These are phyloP conservation scores for Sitophilus oryzae DNA, from an alignment of 1,140 invertebrate species.

Conservation along the genomic window DNA sequence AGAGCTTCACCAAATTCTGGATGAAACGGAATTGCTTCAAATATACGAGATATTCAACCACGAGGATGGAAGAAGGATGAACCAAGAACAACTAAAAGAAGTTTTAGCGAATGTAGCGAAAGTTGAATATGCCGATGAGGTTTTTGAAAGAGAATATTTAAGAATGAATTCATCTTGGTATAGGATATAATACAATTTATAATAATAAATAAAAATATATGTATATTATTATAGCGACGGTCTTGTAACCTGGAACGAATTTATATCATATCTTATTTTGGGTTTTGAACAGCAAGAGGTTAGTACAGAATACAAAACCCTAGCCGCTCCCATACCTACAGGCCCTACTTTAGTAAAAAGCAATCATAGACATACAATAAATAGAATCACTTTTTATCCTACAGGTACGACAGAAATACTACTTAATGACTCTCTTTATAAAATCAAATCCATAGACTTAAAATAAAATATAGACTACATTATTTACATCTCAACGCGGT, in stretches of 20 bases:
- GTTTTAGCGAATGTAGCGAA: slow-evolving; percentile 25
- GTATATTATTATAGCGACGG: slow-evolving; percentile 43
- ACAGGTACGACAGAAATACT: slow-evolving; percentile 33
- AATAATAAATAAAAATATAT: background rate
- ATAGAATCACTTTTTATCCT: slow-evolving; percentile 54
- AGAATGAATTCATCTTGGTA: slow-evolving; percentile 35
- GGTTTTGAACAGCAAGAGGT: slow-evolving; percentile 58
- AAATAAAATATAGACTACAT: no score
- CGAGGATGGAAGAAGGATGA: slow-evolving; percentile 31
- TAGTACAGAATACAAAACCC: slow-evolving; percentile 40
- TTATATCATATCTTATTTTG: slow-evolving; percentile 59
- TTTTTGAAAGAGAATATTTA: slow-evolving; percentile 33
- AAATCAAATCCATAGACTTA: no score
- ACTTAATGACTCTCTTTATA: no score
- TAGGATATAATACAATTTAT: background rate
- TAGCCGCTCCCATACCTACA: slow-evolving; percentile 54
- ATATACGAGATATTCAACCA: slow-evolving; percentile 33
- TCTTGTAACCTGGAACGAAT: slow-evolving; percentile 59
- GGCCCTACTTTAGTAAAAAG: slow-evolving; percentile 53
- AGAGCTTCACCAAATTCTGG: slow-evolving; percentile 30
- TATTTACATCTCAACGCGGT: no score
- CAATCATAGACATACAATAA: slow-evolving; percentile 56
- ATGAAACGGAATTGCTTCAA: slow-evolving; percentile 32
- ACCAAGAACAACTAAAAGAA: slow-evolving; percentile 29
- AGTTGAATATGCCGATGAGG: slow-evolving; percentile 30